phyloP scores from a whole-genome alignment of 2,797 vertebrate species.

The Falco naumanni region DNA sequence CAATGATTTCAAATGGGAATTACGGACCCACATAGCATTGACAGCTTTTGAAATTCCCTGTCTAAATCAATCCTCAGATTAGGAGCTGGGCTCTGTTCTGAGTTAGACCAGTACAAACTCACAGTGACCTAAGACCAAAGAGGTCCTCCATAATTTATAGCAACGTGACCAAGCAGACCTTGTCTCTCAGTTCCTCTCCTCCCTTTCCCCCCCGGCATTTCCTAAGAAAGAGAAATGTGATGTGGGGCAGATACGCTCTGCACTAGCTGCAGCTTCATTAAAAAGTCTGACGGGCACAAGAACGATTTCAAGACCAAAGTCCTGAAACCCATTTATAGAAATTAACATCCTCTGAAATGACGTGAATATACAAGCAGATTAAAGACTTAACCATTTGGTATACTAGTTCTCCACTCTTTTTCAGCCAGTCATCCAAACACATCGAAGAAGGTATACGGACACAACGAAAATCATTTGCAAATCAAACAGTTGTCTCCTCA shows the following conservation, averaged over 20 bases:
- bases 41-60: not conserved
- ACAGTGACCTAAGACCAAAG: not conserved
- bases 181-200: not conserved
- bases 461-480: slow-evolving; percentile 57
- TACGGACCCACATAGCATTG: not conserved
- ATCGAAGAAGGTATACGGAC: slow-evolving; percentile 60
- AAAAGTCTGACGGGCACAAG: slow-evolving; percentile 2
- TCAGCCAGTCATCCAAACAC: slow-evolving; percentile 55
- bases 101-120: slow-evolving; percentile 1
- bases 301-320: slow-evolving; percentile 16
- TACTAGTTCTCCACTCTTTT: slow-evolving; percentile 52
- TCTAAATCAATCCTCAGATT: not conserved
- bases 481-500: slow-evolving; percentile 66
- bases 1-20: slow-evolving; percentile 12
- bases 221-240: slow-evolving; percentile 24
- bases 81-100: not conserved
- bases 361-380: slow-evolving; percentile 23
- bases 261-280: slow-evolving; percentile 28
- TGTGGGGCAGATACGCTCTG: not conserved
- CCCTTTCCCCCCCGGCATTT: not conserved
- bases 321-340: slow-evolving; percentile 16
- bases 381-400: slow-evolving; percentile 61
- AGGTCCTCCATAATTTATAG: not conserved
- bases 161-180: not conserved
- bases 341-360: slow-evolving; percentile 27